These are phyloP conservation scores for Mycetomoellerius zeteki DNA, from an alignment of 1,140 invertebrate genomes.

Conservation along the genomic window DNA sequence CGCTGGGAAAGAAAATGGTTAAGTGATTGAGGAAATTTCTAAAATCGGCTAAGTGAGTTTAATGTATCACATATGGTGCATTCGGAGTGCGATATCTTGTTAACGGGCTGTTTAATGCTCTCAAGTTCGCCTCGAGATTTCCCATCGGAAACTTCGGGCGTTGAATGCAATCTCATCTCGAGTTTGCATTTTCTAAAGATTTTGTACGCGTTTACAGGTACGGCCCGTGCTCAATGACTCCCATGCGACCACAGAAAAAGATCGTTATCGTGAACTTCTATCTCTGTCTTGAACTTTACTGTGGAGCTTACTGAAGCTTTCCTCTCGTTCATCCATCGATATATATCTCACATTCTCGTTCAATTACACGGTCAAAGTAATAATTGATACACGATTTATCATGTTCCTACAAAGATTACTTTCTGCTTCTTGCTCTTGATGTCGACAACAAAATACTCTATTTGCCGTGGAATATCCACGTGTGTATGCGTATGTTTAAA, in stretches of 20 bases:
- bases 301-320: not conserved
- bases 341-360: slow-evolving; percentile 55
- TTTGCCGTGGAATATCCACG: not conserved
- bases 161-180: slow-evolving; percentile 19
- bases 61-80: not conserved
- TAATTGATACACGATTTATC: slow-evolving; percentile 72
- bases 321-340: not conserved
- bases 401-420: slow-evolving; percentile 51
- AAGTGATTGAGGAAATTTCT: slow-evolving; percentile 12
- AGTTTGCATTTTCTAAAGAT: slow-evolving; percentile 48
- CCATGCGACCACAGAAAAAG: slow-evolving; percentile 72
- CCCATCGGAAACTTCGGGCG: slow-evolving; percentile 22
- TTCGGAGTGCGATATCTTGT: slow-evolving; percentile 54
- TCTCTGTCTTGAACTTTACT: slow-evolving; percentile 30
- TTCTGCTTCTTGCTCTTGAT: slow-evolving; percentile 19
- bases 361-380: slow-evolving; percentile 70
- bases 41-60: slow-evolving; percentile 12
- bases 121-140: slow-evolving; percentile 47
- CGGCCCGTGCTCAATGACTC: slow-evolving; percentile 55
- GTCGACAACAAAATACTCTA: slow-evolving; percentile 8
- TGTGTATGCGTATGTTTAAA: slow-evolving; percentile 60
- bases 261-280: slow-evolving; percentile 70
- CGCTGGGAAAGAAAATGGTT: not conserved
- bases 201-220: slow-evolving; percentile 60
- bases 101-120: slow-evolving; percentile 54